Conservation (phyloP, 2,113 vertebrate species). For the Indicator maculatus region DNA sequence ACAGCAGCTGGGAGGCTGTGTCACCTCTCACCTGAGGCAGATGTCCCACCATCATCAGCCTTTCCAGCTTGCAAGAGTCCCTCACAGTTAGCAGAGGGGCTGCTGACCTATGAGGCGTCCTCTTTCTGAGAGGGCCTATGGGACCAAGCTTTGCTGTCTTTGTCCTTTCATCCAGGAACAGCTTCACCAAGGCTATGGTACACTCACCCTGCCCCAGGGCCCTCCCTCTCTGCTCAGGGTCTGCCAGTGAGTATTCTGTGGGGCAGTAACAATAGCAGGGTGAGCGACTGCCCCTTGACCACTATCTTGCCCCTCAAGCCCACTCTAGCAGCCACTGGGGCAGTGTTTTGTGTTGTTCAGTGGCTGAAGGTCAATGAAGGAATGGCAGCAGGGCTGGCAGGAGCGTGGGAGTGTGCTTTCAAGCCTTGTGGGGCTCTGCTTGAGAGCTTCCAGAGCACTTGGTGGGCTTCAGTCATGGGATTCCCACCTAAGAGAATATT, state of each 20-base stretch:
- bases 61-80: fast-evolving
- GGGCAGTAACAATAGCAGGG: background rate
- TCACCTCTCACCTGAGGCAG: background rate
- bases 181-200: fast-evolving
- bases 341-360: background rate
- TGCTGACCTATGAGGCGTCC: fast-evolving
- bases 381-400: background rate
- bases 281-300: too few relatives aligned
- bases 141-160: background rate
- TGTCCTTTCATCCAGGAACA: background rate
- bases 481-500: fast-evolving
- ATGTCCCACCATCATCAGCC: fast-evolving
- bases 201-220: background rate
- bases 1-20: fast-evolving
- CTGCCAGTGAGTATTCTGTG: background rate
- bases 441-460: fast-evolving
- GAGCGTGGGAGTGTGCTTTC: background rate
- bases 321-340: fast-evolving
- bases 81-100: fast-evolving
- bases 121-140: background rate
- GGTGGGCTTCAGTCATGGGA: background rate
- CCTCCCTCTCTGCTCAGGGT: fast-evolving
- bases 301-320: fast-evolving
- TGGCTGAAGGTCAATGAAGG: background rate
- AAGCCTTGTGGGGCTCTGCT: background rate